These are phyloP conservation scores for Hycleus phaleratus DNA, from an alignment of 1,140 invertebrate species.

Conservation along the genomic window DNA sequence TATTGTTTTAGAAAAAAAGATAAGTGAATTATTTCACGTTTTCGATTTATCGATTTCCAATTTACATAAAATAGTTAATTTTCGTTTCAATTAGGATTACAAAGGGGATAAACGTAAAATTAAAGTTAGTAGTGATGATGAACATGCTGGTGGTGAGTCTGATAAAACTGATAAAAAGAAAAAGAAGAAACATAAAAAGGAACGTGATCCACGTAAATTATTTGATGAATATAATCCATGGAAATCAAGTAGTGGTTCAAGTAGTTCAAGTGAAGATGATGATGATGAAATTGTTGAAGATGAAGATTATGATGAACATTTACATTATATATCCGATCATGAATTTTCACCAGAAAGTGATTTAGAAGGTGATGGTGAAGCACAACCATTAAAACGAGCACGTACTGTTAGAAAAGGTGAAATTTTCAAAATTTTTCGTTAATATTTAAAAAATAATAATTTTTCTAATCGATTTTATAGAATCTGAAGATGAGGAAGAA, in stretches of 20 bases:
- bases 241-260: conserved; percentile 53
- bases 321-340: conserved; percentile 77
- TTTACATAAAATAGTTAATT: no score
- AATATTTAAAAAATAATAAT: not conserved
- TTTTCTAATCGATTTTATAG: conserved; percentile 27
- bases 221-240: conserved; percentile 59
- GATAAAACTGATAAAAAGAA: conserved; percentile 1
- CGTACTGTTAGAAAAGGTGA: conserved; percentile 50
- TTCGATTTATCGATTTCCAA: no score
- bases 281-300: conserved; percentile 51
- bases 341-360: conserved; percentile 81
- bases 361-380: conserved; percentile 49
- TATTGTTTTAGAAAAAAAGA: no score
- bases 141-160: not conserved
- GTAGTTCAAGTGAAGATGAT: conserved; percentile 44
- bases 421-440: not conserved
- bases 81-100: not conserved
- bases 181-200: conserved; percentile 43
- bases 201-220: conserved; percentile 49
- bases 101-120: not conserved
- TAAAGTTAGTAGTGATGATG: not conserved
- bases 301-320: conserved; percentile 44
- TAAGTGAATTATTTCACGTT: no score
- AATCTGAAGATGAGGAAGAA: conserved; percentile 47
- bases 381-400: conserved; percentile 55